A percentile compares a stretch with the other conserved stretches of the same genome.
Conservation (phyloP, 2,888 invertebrate genomes). For the Cheilosia variabilis region DNA sequence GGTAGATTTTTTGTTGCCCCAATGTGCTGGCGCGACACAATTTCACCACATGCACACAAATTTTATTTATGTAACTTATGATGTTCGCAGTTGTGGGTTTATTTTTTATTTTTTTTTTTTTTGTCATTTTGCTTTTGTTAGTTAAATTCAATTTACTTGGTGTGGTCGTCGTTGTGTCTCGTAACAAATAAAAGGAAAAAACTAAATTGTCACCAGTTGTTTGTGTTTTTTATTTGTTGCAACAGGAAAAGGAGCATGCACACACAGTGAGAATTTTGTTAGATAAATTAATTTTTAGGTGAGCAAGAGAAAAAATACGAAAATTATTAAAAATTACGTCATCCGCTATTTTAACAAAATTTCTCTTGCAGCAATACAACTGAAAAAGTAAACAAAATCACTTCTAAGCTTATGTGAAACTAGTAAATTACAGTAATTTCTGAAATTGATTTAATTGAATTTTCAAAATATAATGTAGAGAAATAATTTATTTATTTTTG, state of each 20-base stretch:
- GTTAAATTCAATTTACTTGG: conserved; percentile 57
- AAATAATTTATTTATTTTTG: no score
- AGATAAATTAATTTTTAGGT: background rate
- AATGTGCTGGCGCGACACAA: conserved; percentile 51
- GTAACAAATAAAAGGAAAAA: conserved; percentile 48
- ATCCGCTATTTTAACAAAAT: background rate
- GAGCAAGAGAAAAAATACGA: conserved; percentile 9
- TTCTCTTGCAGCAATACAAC: background rate
- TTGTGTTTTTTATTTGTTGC: conserved; percentile 2
- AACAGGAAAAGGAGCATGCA: background rate
- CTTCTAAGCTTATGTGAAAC: no score
- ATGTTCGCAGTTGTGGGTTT: background rate
- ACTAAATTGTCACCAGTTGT: conserved; percentile 31
- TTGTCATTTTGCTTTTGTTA: conserved; percentile 39
- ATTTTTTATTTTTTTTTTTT: conserved; percentile 15
- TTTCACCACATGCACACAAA: conserved; percentile 38
- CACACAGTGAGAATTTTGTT: conserved; percentile 18
- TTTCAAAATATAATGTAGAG: no score
- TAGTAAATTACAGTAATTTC: no score
- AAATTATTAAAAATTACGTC: background rate
- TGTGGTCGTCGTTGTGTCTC: conserved; percentile 50
- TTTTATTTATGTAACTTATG: conserved; percentile 6
- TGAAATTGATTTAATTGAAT: no score
- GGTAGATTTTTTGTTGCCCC: conserved; percentile 16
- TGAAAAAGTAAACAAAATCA: no score